Evolutionary conservation across 2,888 invertebrate species (phyloP).

Genomic region (Temnothorax ravouxi): DNA sequence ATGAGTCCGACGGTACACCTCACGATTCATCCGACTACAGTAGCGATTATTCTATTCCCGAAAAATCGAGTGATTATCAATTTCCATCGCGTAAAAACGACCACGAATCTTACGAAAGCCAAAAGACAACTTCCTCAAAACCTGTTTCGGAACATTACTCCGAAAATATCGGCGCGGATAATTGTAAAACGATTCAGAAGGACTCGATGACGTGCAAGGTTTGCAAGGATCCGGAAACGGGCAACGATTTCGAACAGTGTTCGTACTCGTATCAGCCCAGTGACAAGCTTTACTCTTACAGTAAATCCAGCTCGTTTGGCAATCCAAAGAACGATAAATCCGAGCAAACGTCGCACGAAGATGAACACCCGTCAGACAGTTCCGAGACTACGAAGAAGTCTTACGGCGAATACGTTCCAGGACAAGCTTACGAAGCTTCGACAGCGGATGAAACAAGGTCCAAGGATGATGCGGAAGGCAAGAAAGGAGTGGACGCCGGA

Average conservation of each 20-base stretch:
- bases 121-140: constrained; percentile 83
- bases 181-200: constrained; percentile 89
- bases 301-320: constrained; percentile 80
- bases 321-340: constrained; percentile 65
- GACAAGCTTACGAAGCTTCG: constrained; percentile 40
- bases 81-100: constrained; percentile 63
- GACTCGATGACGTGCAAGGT: constrained; percentile 91
- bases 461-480: neutral
- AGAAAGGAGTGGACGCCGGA: constrained; percentile 66
- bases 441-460: constrained; percentile 28
- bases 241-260: constrained; percentile 93
- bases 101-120: constrained; percentile 87
- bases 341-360: constrained; percentile 36
- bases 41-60: constrained; percentile 58
- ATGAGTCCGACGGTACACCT: neutral
- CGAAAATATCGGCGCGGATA: constrained; percentile 86
- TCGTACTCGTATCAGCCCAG: constrained; percentile 92
- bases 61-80: constrained; percentile 19
- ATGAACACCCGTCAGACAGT: neutral
- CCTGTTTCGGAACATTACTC: constrained; percentile 89
- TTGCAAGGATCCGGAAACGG: constrained; percentile 92
- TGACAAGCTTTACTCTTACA: constrained; percentile 88
- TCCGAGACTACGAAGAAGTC: neutral
- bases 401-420: constrained; percentile 19
- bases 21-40: constrained; percentile 41